A percentile compares a stretch with the other conserved stretches of the same genome.
phyloP scores from a whole-genome alignment of 2,113 vertebrate species.

The Siniperca knerii region DNA sequence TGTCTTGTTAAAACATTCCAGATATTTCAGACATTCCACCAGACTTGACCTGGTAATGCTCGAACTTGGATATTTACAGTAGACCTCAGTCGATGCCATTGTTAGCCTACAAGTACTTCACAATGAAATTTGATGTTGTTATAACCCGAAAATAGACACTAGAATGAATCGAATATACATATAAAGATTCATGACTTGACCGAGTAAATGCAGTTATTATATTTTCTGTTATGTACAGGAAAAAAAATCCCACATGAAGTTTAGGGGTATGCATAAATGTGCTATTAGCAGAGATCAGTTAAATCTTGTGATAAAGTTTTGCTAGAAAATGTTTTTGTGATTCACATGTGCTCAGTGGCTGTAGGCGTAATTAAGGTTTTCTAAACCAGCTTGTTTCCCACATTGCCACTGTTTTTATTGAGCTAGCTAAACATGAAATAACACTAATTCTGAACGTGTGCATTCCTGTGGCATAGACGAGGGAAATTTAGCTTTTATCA shows the following conservation, averaged over 20 bases:
- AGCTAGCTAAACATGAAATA: conserved; percentile 24
- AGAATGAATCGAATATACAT: conserved; percentile 28
- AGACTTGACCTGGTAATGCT: conserved; percentile 53
- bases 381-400: conserved; percentile 20
- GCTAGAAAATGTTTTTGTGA: conserved; percentile 47
- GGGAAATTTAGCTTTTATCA: conserved; percentile 30
- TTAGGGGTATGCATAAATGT: conserved; percentile 47
- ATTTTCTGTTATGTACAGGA: conserved; percentile 56
- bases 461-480: conserved; percentile 47
- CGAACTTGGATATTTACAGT: conserved; percentile 24
- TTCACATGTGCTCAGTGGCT: conserved; percentile 39
- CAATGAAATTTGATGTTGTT: conserved; percentile 21
- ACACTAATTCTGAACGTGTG: conserved; percentile 28
- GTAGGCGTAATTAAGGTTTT: conserved; percentile 36
- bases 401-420: conserved; percentile 33
- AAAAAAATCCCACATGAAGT: conserved; percentile 23
- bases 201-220: conserved; percentile 34
- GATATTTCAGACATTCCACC: conserved; percentile 84
- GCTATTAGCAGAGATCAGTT: conserved; percentile 44
- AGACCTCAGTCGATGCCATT: conserved; percentile 42
- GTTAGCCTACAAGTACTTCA: conserved; percentile 27
- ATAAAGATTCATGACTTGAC: conserved; percentile 14
- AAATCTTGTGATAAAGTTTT: conserved; percentile 33
- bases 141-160: conserved; percentile 1
- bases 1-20: conserved; percentile 83